Evolutionary conservation across 1,140 invertebrate species (phyloP).

Genomic region (Diabrotica undecimpunctata): DNA sequence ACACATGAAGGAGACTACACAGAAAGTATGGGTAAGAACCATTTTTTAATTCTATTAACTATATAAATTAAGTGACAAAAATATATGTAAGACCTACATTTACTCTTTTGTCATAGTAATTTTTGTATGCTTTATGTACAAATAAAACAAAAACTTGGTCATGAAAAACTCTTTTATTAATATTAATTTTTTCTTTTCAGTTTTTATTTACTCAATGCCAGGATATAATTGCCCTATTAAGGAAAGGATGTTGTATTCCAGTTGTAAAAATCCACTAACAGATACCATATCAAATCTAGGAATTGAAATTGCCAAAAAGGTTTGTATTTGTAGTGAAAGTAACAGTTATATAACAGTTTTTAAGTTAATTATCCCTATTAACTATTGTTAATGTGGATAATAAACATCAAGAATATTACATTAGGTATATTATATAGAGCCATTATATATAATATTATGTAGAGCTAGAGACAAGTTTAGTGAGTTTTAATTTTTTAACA

Average conservation of each 20-base stretch:
- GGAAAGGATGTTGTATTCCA: slow-evolving; percentile 97
- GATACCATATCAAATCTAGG: slow-evolving; percentile 74
- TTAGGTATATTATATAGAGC: too few species aligned
- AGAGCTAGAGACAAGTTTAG: too few species aligned
- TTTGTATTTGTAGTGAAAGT: slow-evolving; percentile 42
- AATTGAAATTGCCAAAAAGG: slow-evolving; percentile 78
- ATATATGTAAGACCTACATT: too few species aligned
- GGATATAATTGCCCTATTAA: slow-evolving; percentile 91
- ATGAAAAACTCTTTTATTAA: too few species aligned
- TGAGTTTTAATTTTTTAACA: too few species aligned
- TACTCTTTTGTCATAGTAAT: background rate
- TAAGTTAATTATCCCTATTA: too few species aligned
- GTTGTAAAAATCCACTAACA: slow-evolving; percentile 86
- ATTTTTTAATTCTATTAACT: background rate
- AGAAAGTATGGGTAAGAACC: slow-evolving; percentile 70
- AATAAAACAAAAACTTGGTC: too few species aligned
- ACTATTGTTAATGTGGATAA: too few species aligned
- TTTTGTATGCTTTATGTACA: background rate
- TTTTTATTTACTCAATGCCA: slow-evolving; percentile 98
- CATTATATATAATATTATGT: too few species aligned
- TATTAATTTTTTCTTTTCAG: slow-evolving; percentile 55
- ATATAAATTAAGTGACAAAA: too few species aligned
- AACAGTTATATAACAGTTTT: too few species aligned
- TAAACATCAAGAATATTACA: too few species aligned
- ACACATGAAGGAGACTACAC: slow-evolving; percentile 87